Percentiles rank a stretch among this genome's conserved stretches.
Conservation (phyloP, 2,888 invertebrate genomes). For the Neoaliturus tenellus region DNA sequence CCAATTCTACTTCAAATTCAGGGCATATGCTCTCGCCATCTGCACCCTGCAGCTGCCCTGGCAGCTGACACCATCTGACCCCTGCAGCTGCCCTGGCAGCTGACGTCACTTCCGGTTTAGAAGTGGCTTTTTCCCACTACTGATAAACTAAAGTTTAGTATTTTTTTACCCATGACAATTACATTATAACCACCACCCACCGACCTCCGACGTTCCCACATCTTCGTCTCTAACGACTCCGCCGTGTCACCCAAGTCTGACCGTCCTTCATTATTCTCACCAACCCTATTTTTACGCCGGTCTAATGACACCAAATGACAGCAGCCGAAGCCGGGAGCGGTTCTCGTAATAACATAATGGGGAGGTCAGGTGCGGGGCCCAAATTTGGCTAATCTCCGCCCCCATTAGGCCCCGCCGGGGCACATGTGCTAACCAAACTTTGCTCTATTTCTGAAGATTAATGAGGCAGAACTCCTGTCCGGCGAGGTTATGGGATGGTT, state of each 20-base stretch:
- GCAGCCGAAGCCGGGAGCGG: conserved; percentile 5
- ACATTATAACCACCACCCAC: background rate
- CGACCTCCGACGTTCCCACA: background rate
- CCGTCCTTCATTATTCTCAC: background rate
- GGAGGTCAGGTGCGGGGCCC: conserved; percentile 21
- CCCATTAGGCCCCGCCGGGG: conserved; percentile 18
- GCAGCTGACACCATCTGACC: too few relatives aligned
- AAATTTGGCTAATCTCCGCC: conserved; percentile 38
- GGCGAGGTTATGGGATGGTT: conserved; percentile 5
- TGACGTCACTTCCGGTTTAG: too few relatives aligned
- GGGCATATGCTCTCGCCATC: too few relatives aligned
- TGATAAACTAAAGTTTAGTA: too few relatives aligned
- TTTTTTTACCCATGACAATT: too few relatives aligned
- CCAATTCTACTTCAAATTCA: too few relatives aligned
- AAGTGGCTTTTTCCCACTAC: too few relatives aligned
- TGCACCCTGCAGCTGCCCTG: too few relatives aligned
- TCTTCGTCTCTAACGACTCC: background rate
- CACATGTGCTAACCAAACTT: conserved; percentile 34
- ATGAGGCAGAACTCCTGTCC: conserved; percentile 15
- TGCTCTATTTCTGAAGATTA: conserved; percentile 34
- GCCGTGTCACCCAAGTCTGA: background rate
- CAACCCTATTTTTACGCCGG: conserved; percentile 11
- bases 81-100: too few relatives aligned
- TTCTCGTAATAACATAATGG: conserved; percentile 24
- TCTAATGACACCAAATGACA: conserved; percentile 38